Percentiles rank a stretch among this genome's conserved stretches.
These are phyloP conservation scores for Sebastes vulpes DNA, from an alignment of 2,797 vertebrate species.

Conservation along the genomic window DNA sequence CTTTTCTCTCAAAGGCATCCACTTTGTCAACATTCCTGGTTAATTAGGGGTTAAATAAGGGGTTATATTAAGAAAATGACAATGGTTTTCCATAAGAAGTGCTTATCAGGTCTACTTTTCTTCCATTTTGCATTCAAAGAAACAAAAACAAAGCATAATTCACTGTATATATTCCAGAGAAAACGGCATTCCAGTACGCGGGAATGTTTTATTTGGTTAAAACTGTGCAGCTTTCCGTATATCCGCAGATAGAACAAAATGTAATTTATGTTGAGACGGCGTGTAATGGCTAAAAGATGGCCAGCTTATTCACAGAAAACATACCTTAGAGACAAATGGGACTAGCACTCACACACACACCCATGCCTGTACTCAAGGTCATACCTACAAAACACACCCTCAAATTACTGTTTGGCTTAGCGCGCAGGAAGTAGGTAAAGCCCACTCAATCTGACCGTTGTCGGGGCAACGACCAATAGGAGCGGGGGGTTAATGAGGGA, in stretches of 20 bases:
- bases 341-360: conserved; percentile 22
- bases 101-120: not conserved
- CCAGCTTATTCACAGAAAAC: conserved; percentile 13
- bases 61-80: conserved; percentile 9
- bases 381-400: conserved; percentile 64
- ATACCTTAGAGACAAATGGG: conserved; percentile 32
- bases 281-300: conserved; percentile 21
- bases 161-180: not conserved
- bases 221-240: not conserved
- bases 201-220: not conserved
- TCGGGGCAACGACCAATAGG: conserved; percentile 36
- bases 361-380: conserved; percentile 50
- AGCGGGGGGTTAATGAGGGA: conserved; percentile 62
- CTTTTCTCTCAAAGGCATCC: conserved; percentile 2
- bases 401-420: conserved; percentile 72
- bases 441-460: conserved; percentile 56
- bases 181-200: not conserved
- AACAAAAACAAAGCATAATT: not conserved
- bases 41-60: conserved; percentile 43
- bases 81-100: not conserved
- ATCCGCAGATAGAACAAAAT: not conserved
- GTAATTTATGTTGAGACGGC: not conserved
- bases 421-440: conserved; percentile 64
- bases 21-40: conserved; percentile 44
- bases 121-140: not conserved